A percentile compares a stretch with the other conserved stretches of the same genome.
Evolutionary conservation across 2,113 vertebrate species (phyloP).

Genomic region (Phoenicopterus ruber): DNA sequence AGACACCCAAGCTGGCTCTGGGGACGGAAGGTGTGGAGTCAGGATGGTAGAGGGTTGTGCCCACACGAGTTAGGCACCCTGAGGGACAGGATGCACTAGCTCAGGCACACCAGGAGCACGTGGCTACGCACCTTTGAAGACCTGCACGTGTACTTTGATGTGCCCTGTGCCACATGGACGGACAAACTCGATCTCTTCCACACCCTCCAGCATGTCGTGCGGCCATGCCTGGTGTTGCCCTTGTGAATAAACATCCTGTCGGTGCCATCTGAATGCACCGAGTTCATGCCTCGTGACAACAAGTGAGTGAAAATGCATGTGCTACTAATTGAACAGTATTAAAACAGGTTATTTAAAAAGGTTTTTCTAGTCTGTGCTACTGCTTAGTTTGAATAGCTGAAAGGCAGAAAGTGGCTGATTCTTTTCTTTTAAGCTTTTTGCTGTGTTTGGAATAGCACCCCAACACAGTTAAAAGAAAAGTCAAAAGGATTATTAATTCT

Average conservation of each 20-base stretch:
- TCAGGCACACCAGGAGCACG: not conserved
- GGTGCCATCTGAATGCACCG: not conserved
- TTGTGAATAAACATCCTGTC: not conserved
- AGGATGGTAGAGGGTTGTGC: not conserved
- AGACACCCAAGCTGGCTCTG: not conserved
- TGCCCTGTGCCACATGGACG: accelerated
- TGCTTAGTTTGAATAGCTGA: constrained; percentile 13
- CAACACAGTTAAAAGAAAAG: constrained; percentile 35
- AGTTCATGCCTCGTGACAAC: not conserved
- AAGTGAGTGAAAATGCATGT: not conserved
- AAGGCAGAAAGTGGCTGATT: constrained; percentile 19
- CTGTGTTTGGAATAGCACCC: constrained; percentile 24
- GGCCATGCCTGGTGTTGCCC: not conserved
- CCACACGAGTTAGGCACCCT: not conserved
- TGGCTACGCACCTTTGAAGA: not conserved
- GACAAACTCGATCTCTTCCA: not conserved
- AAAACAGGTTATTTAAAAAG: constrained; percentile 1
- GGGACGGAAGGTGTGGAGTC: not conserved
- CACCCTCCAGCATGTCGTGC: accelerated
- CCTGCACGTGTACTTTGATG: accelerated
- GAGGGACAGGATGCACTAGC: not conserved
- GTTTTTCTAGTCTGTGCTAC: not conserved
- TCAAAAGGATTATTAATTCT: not conserved
- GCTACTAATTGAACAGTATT: not conserved
- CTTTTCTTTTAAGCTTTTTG: constrained; percentile 29